Evolutionary conservation across 1,140 invertebrate genomes (phyloP).

Genomic region (Sminthurides bifidus): DNA sequence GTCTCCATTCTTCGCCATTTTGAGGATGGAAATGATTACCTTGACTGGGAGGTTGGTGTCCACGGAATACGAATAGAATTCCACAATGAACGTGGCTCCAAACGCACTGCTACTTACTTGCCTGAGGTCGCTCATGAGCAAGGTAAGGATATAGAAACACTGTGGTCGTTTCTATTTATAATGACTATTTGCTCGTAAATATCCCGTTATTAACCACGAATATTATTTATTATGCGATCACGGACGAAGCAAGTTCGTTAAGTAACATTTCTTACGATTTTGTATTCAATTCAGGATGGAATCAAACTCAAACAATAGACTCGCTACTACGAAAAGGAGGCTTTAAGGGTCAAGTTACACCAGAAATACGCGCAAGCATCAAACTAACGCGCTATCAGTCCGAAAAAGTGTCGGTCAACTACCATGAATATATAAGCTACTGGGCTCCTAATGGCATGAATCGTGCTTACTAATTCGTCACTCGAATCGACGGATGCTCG

Average conservation of each 20-base stretch:
- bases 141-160: slow-evolving; percentile 47
- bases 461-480: slow-evolving; percentile 29
- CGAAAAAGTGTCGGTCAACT: slow-evolving; percentile 69
- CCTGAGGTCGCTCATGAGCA: slow-evolving; percentile 95
- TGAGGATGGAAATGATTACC: slow-evolving; percentile 85
- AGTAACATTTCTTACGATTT: too few relatives aligned
- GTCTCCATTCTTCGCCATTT: slow-evolving; percentile 92
- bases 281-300: slow-evolving; percentile 87
- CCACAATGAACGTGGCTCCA: slow-evolving; percentile 83
- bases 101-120: slow-evolving; percentile 92
- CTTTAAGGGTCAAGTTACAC: slow-evolving; percentile 80
- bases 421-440: slow-evolving; percentile 57
- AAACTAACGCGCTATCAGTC: slow-evolving; percentile 90
- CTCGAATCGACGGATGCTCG: too few relatives aligned
- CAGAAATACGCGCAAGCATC: slow-evolving; percentile 71
- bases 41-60: slow-evolving; percentile 94
- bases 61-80: slow-evolving; percentile 99
- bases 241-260: too few relatives aligned
- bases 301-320: slow-evolving; percentile 95
- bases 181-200: slow-evolving; percentile 4
- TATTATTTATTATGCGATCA: too few relatives aligned
- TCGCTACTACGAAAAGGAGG: slow-evolving; percentile 93
- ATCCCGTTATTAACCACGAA: too few relatives aligned
- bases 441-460: slow-evolving; percentile 22
- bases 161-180: slow-evolving; percentile 5